Percentiles rank a stretch among this genome's conserved stretches.
Conservation (phyloP, 2,888 invertebrate genomes). For the Autographa pulchrina region DNA sequence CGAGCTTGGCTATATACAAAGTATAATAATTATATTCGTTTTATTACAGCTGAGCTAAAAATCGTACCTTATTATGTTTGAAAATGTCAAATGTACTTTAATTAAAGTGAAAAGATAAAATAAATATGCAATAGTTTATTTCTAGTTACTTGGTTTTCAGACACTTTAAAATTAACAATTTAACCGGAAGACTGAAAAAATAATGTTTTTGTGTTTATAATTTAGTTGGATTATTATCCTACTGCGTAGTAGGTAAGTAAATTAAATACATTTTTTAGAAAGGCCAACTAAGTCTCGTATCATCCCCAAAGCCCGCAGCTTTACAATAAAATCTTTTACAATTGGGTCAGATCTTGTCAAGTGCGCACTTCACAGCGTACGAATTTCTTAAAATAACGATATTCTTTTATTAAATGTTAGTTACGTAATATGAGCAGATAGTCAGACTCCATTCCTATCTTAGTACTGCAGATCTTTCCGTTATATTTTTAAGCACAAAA, state of each 20-base stretch:
- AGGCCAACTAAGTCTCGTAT: constrained; percentile 19
- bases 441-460: not conserved
- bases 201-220: too few species aligned
- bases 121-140: too few species aligned
- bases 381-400: constrained; percentile 28
- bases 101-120: too few species aligned
- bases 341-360: constrained; percentile 49
- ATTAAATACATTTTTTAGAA: constrained; percentile 17
- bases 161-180: too few species aligned
- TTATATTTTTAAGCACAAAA: constrained; percentile 21
- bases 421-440: constrained; percentile 11
- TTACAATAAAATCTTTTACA: constrained; percentile 44
- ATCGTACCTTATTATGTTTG: too few species aligned
- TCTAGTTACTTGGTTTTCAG: too few species aligned
- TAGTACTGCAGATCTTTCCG: not conserved
- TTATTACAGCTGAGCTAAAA: too few species aligned
- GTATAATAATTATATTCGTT: too few species aligned
- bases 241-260: not conserved
- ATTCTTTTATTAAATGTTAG: constrained; percentile 31
- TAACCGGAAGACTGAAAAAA: too few species aligned
- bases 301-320: constrained; percentile 15
- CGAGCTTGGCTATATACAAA: too few species aligned
- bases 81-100: too few species aligned
- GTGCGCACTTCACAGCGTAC: constrained; percentile 9
- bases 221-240: too few species aligned